A percentile compares a stretch with the other conserved stretches of the same genome.
These are phyloP conservation scores for Sepiola atlantica DNA, from an alignment of 2,888 invertebrate species.

Conservation along the genomic window DNA sequence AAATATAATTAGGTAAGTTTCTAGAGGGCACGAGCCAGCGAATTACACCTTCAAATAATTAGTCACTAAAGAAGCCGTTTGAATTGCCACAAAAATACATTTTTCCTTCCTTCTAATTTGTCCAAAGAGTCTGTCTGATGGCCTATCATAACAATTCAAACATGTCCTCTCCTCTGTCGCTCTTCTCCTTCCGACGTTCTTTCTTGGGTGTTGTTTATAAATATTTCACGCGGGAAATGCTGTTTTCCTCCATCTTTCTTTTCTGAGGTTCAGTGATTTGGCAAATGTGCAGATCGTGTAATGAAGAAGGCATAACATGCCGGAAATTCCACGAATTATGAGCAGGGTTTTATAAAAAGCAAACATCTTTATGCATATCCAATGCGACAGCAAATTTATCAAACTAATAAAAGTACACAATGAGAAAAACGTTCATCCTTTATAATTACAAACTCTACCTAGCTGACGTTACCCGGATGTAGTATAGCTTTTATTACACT, in stretches of 20 bases:
- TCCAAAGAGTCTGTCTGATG: background rate
- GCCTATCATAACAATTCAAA: background rate
- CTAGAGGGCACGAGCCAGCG: background rate
- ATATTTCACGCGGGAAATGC: background rate
- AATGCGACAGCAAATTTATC: background rate
- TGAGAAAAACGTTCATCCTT: no score
- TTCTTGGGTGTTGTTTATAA: background rate
- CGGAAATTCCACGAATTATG: background rate
- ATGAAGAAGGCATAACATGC: background rate
- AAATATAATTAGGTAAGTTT: background rate
- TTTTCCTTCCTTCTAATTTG: background rate
- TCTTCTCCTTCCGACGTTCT: background rate
- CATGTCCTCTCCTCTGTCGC: background rate
- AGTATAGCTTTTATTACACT: no score
- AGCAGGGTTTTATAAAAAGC: background rate
- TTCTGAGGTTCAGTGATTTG: background rate
- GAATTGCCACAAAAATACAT: background rate
- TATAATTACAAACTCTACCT: no score
- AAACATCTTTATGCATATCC: background rate
- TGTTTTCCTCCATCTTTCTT: background rate
- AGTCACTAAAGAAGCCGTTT: background rate
- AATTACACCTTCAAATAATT: slow-evolving; percentile 13
- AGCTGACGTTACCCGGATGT: no score
- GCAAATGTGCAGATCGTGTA: background rate
- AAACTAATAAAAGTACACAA: background rate